Percentiles rank a stretch among this genome's conserved stretches.
Evolutionary conservation across 64 coral and sea anemone species (phyloP).

Genomic region (Hydrozoanthus tunicans): DNA sequence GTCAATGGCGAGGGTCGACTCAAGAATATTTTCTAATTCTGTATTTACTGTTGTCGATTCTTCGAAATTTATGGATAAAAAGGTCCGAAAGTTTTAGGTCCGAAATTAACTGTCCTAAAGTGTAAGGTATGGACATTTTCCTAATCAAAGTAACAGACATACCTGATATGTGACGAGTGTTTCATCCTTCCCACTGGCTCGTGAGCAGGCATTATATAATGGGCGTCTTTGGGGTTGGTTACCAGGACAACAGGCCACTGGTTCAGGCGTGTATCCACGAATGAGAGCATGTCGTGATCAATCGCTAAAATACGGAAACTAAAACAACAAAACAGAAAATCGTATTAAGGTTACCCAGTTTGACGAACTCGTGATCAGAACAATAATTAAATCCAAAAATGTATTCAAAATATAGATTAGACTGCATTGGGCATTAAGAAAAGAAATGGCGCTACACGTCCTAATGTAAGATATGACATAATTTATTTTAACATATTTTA

Average conservation of each 20-base stretch:
- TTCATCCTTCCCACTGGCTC: slow-evolving; percentile 94
- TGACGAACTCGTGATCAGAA: not conserved
- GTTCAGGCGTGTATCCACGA: slow-evolving; percentile 85
- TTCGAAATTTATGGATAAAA: not conserved
- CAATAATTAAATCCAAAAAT: no score
- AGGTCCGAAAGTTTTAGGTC: not conserved
- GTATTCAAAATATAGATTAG: no score
- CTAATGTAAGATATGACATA: no score
- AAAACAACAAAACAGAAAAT: not conserved
- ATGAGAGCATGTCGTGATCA: slow-evolving; percentile 94
- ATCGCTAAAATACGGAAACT: slow-evolving; percentile 89
- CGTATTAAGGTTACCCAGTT: not conserved
- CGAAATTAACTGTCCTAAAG: no score
- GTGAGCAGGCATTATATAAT: slow-evolving; percentile 84
- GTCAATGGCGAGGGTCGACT: no score
- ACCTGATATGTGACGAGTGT: slow-evolving; percentile 99
- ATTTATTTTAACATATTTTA: no score
- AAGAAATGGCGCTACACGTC: no score
- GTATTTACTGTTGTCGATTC: no score
- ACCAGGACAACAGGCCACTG: slow-evolving; percentile 89
- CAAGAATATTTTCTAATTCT: no score
- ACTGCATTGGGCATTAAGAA: no score
- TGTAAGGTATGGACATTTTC: no score
- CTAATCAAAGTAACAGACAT: not conserved
- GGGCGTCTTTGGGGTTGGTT: slow-evolving; percentile 96